phyloP scores from a whole-genome alignment of 2,797 vertebrate genomes.

The Cichlasoma orientale region DNA sequence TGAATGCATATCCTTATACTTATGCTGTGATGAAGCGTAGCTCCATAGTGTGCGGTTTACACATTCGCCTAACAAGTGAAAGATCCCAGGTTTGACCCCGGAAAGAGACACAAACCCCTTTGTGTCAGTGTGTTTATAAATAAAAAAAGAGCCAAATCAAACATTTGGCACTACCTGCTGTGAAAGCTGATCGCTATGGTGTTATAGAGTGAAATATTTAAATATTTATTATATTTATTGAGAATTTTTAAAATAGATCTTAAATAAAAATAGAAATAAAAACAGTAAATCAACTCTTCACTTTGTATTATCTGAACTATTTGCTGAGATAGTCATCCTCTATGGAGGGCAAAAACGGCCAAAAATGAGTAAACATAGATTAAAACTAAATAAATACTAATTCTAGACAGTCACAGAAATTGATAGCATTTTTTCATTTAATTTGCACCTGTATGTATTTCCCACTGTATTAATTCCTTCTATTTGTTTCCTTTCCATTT shows the following conservation, averaged over 20 bases:
- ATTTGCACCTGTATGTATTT: not conserved
- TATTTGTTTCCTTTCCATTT: not conserved
- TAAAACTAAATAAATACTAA: not conserved
- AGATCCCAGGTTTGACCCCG: too few relatives aligned
- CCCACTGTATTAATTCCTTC: not conserved
- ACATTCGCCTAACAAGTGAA: too few relatives aligned
- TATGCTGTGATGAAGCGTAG: too few relatives aligned
- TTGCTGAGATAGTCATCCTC: not conserved
- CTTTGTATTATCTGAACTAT: not conserved
- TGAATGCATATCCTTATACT: too few relatives aligned
- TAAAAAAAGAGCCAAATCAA: too few relatives aligned
- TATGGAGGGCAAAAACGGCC: not conserved
- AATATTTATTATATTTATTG: not conserved
- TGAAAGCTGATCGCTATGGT: too few relatives aligned
- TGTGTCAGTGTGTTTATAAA: too few relatives aligned
- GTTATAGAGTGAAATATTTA: too few relatives aligned
- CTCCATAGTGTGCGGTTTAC: too few relatives aligned
- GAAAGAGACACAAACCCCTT: too few relatives aligned
- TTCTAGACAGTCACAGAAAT: not conserved
- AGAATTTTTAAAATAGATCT: not conserved
- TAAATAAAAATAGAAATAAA: not conserved
- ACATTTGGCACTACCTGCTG: too few relatives aligned
- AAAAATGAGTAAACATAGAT: not conserved
- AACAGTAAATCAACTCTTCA: rapidly evolving
- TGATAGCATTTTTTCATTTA: not conserved